phyloP scores from a whole-genome alignment of 1,140 invertebrate species.

The Drosophila novamexicana region DNA sequence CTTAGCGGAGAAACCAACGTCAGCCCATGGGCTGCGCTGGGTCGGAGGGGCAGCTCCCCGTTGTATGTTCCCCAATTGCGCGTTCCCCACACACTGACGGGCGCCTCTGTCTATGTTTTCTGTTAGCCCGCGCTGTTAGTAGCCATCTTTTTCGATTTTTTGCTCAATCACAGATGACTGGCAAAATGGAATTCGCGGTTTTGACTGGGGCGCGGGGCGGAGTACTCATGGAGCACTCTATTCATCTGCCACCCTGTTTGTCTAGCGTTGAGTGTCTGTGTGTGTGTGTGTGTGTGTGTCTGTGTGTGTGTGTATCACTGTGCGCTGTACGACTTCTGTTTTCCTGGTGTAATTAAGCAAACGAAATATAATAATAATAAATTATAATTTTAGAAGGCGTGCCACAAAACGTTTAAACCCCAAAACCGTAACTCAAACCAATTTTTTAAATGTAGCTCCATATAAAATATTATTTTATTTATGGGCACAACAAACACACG shows the following conservation, averaged over 20 bases:
- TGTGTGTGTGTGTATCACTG: conserved; percentile 19
- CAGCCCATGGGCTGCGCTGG: not conserved
- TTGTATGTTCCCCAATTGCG: conserved; percentile 37
- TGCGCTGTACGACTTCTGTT: conserved; percentile 59
- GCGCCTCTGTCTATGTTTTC: conserved; percentile 65
- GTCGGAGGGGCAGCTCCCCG: conserved; percentile 13
- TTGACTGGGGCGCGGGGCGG: not conserved
- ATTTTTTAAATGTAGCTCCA: conserved; percentile 13
- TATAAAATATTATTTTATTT: conserved; percentile 59
- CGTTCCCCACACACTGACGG: conserved; percentile 20
- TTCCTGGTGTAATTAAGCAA: conserved; percentile 84
- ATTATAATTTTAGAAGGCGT: conserved; percentile 84
- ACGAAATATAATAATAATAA: conserved; percentile 84
- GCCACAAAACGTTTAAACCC: conserved; percentile 22
- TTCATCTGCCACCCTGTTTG: conserved; percentile 30
- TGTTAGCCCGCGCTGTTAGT: conserved; percentile 81
- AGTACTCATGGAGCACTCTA: not conserved
- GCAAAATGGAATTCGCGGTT: not conserved
- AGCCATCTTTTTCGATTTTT: conserved; percentile 83
- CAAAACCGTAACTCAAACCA: conserved; percentile 6
- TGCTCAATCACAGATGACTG: conserved; percentile 54
- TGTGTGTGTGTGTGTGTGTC: not conserved
- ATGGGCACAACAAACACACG: conserved; percentile 20
- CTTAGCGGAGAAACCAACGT: conserved; percentile 24
- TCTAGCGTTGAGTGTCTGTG: not conserved